Evolutionary conservation across 2,888 invertebrate genomes (phyloP).

Genomic region (Chesias legatella): DNA sequence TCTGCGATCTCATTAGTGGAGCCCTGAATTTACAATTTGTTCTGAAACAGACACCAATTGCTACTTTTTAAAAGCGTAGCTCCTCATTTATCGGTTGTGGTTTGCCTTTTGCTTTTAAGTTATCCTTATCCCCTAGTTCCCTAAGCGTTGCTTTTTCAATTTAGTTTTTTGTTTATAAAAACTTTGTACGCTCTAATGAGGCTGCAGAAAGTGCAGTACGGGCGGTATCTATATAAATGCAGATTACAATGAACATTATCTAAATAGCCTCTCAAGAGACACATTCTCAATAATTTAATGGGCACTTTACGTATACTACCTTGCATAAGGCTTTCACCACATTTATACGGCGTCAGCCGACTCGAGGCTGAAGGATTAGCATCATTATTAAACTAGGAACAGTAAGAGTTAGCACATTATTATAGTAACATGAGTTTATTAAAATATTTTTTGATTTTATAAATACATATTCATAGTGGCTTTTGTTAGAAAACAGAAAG

Average conservation of each 20-base stretch:
- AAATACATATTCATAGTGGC: too few relatives aligned
- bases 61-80: slow-evolving; percentile 62
- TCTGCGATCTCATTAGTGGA: slow-evolving; percentile 70
- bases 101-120: slow-evolving; percentile 13
- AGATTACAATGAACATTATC: slow-evolving; percentile 20
- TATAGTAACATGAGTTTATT: too few relatives aligned
- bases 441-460: too few relatives aligned
- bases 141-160: too few relatives aligned
- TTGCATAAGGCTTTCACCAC: slow-evolving; percentile 4
- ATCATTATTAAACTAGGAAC: too few relatives aligned
- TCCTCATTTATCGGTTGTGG: slow-evolving; percentile 45
- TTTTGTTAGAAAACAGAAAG: too few relatives aligned
- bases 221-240: slow-evolving; percentile 11
- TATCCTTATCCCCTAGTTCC: slow-evolving; percentile 5
- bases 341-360: too few relatives aligned
- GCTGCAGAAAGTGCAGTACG: neutral
- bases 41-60: slow-evolving; percentile 73
- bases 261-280: slow-evolving; percentile 22
- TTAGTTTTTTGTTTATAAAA: neutral
- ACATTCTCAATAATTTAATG: slow-evolving; percentile 30
- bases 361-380: too few relatives aligned
- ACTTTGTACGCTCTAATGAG: slow-evolving; percentile 1
- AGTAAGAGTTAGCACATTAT: too few relatives aligned
- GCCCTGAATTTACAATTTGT: slow-evolving; percentile 74
- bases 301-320: slow-evolving; percentile 25